Evolutionary conservation across 2,888 invertebrate genomes (phyloP), one percentile per base, ranked within the genome.

Genomic region (Gibbula magus): DNA sequence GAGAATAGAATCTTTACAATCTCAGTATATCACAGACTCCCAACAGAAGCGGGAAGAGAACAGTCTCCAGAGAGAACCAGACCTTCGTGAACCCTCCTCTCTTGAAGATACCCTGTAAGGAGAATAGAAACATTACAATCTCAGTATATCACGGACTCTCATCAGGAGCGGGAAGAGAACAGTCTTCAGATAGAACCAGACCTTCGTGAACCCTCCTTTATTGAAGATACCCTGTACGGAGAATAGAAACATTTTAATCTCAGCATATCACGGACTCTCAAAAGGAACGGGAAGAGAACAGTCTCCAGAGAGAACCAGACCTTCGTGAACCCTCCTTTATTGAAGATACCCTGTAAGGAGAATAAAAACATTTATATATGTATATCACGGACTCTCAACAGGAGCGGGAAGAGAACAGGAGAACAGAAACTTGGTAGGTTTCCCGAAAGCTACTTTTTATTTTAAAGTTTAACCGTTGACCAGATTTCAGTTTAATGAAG

Each of bases 81-180:
- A 99, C 96, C 93, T 96, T 96, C 0, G 99, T 99, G 92, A 99
- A 99, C 0, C 99, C 99, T 70, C 99, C 99, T 93, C 99, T 99
- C 94, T 99, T 99, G 93, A 98, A 96, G 85, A 99, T 99, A 0
- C 96, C 94, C 95, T 96, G 92, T 45, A 91, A 86, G 91, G 87
- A 83, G 89, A 86, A 67, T 4, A 29, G 66, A 7, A 45, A 20
- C 32, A 73, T 22, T 45, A 35, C 35, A 7, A 35, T 7, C 35
- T 7, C 7, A 5, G 35, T 7, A 7, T 35, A 7, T 35, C n/a
- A 35, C 7, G 3, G 7, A 5, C 35, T 35, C 4, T 2, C 4
- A 7, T 4, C 8, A 45, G 16, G 32, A 74, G 4, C 16, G 18
- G n/a, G n/a, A 39, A 18, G 5, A 45, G n/a, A 35, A 35, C 7